These are phyloP conservation scores for Cenopis cana DNA, from an alignment of 2,888 invertebrate species.

Conservation along the genomic window DNA sequence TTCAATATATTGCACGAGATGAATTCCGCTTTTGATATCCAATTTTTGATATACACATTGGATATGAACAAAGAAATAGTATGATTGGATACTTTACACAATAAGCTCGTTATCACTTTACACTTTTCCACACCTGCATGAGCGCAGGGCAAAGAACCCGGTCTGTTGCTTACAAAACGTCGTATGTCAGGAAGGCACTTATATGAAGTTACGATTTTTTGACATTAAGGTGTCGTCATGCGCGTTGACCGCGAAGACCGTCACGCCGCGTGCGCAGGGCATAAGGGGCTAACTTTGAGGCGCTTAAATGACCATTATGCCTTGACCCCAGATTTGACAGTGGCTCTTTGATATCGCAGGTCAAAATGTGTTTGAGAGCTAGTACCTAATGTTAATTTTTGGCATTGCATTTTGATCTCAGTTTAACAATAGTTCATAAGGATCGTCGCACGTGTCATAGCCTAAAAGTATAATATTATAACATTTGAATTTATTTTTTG, in stretches of 20 bases:
- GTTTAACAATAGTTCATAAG: not conserved
- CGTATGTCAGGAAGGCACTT: not conserved
- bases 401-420: not conserved
- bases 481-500: not conserved
- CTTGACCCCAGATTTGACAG: not conserved
- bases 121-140: not conserved
- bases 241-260: slow-evolving; percentile 51
- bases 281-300: not conserved
- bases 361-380: not conserved
- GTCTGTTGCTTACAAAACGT: not conserved
- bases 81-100: not conserved
- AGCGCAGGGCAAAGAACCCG: not conserved
- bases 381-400: not conserved
- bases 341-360: not conserved
- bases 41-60: too few relatives aligned
- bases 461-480: not conserved
- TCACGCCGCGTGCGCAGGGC: slow-evolving; percentile 47
- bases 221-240: slow-evolving; percentile 42
- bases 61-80: too few relatives aligned
- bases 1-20: too few relatives aligned
- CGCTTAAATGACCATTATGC: not conserved
- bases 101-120: not conserved
- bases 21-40: too few relatives aligned
- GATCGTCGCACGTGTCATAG: not conserved
- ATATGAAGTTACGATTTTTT: not conserved